phyloP scores from a whole-genome alignment of 2,888 invertebrate species.

The Brachyptera risi region DNA sequence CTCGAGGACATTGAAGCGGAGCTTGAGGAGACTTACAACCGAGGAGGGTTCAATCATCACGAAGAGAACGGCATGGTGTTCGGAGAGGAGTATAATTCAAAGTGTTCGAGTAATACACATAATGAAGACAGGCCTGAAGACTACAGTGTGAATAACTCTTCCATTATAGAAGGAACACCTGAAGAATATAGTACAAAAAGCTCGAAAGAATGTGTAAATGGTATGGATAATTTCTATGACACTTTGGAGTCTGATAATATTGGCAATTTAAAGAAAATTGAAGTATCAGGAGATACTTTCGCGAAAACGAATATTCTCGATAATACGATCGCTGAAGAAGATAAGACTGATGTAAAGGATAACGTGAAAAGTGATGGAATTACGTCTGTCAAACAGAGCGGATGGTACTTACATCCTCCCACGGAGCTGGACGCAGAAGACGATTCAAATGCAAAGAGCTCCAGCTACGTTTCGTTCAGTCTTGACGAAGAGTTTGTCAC shows the following conservation, averaged over 20 bases:
- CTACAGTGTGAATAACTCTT: too few relatives aligned
- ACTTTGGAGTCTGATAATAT: too few relatives aligned
- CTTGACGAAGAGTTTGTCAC: conserved; percentile 64
- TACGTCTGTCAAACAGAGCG: conserved; percentile 21
- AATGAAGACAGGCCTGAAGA: not conserved
- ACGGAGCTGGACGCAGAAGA: conserved; percentile 15
- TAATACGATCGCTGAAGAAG: too few relatives aligned
- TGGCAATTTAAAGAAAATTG: too few relatives aligned
- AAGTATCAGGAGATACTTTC: too few relatives aligned
- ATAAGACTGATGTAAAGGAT: not conserved
- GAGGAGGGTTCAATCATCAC: conserved; percentile 36
- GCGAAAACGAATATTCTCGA: too few relatives aligned
- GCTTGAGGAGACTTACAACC: conserved; percentile 35
- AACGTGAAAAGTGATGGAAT: not conserved
- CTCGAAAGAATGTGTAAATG: too few relatives aligned
- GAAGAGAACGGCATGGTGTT: conserved; percentile 41
- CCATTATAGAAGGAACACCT: too few relatives aligned
- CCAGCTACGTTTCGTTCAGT: conserved; percentile 6
- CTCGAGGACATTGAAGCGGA: conserved; percentile 40
- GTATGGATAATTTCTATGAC: too few relatives aligned
- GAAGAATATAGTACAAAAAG: too few relatives aligned
- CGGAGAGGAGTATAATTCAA: not conserved
- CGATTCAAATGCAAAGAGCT: not conserved
- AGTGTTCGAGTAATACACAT: too few relatives aligned
- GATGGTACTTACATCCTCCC: conserved; percentile 38